Evolutionary conservation across 2,888 invertebrate species (phyloP), one percentile per base, ranked within the genome.

Genomic region (Tenthredo amoena): DNA sequence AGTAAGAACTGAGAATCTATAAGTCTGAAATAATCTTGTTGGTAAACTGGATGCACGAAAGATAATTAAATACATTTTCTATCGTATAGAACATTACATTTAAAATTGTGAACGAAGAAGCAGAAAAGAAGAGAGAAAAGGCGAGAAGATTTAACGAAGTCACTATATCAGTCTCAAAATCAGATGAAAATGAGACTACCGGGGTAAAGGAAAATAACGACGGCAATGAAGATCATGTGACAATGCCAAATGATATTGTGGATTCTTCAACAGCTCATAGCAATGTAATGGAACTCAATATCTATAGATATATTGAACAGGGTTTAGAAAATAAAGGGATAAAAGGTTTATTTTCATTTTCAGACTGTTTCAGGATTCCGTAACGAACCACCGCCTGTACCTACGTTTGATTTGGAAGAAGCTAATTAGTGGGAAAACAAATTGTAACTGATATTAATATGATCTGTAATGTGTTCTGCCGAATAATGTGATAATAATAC

Each of bases 361-460:
- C 55, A 92, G 92, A 85, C 87, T 68, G 88, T 88, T 85, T 85
- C 89, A 31, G 85, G 79, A 43, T 86, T 85, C 62, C 87, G 87
- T 84, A 89, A 90, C 21, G 90, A 89, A 87, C 91, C 91, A 68
- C 92, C 92, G 26, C 91, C 91, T 26, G 89, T 92, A 85, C 90
- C 91, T 34, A 89, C 89, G 4, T 88, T 90, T 71, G 91, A 90
- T 72, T 86, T 88, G 1, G 90, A 89, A 71, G 81, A 9, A 31
- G 31, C 21, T 50, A 18, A 77, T n/a, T 55, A 77, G 55, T 34
- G n/a, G 18, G 18, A 43, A 40, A 43, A 26, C 15, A 21, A 18
- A 43, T 74, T n/a, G 15, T 55, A 31, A 55, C 18, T 6, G 34
- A 55, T 55, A 15, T n/a, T 18, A 7, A 47, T 47, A 77, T 26